Base-by-base conservation (phyloP, 2,888 invertebrate species). In the Tetropium fuscum region DNA sequence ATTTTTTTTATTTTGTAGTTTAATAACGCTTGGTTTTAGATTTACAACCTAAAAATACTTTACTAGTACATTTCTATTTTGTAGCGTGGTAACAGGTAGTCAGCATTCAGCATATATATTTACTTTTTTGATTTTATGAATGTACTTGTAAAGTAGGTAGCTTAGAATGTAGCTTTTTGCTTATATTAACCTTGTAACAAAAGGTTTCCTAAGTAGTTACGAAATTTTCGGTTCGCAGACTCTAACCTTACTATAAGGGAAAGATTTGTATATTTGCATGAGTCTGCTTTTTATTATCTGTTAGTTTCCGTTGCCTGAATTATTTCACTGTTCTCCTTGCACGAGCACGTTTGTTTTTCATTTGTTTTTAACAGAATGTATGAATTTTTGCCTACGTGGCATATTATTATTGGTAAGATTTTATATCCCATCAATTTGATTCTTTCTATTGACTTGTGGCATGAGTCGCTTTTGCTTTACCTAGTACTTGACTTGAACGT, bases 231-330 rank as follows among this genome's bases (percentile, higher is more conserved):
- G 75, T 75, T 78, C 76, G 75, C 76, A 72, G 73, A 78, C 74
- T 78, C 73, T 78, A 72, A 81, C 82, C 82, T 83, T 83, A 83
- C 82, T 83, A 83, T 82, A 81, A 82, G 82, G 82, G 81, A 81
- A 81, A 79, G 79, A 77, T 75, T 74, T 79, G 78, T 51, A 51
- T 51, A 51, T 22, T 45, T 70, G 70, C 68, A 70, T 66, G 73
- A 44, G 53, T 59, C 34, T 63, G 65, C 60, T 60, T 51, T 18
- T 47, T 60, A 44, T 57, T 53, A 44, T 58, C 32, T 48, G 59
- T 55, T 48, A 36, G 19, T 44, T 44, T 45, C 6, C 38, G 27
- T 44, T 20, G 38, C 48, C 7, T 20, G 49, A 16, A 34, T 56
- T 41, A 27, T 34, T 16, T 51, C 34, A 20, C 11, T 40, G 47